Base-by-base conservation (phyloP, 2,888 invertebrate species). In the Aleiodes alternator region DNA sequence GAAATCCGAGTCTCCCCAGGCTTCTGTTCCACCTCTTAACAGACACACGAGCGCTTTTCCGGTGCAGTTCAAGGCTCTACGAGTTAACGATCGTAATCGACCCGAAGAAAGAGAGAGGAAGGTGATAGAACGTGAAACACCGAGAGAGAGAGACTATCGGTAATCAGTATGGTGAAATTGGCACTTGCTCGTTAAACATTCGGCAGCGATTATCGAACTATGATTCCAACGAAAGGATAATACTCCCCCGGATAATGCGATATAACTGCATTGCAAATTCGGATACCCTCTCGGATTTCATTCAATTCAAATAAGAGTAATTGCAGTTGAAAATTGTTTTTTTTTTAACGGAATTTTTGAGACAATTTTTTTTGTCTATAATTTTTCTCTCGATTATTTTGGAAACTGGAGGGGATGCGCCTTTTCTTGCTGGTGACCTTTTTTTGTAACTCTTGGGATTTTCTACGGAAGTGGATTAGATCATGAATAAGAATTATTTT, bases 61-160 rank as follows among this genome's bases (percentile, higher is more conserved):
- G 38, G 38, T 64, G 48, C 64, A 64, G 64, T 64, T 64, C 64
- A 64, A 64, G 64, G 64, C 43, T 64, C 64, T 23, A 48, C 64
- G 64, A 64, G 64, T 64, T 64, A 64, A 64, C 64, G 64, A 64
- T 64, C 64, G 64, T 64, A 64, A 64, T 64, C 64, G 43, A 64
- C 64, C 59, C 59, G 59, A 59, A 48, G 50, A 29, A 69, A 64
- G 71, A 50, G 70, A 16, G 64, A n/a, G 51, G 5, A 50, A 34
- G 69, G 48, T 68, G 61, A 7, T 14, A 7, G 34, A 56, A 64
- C 69, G 68, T 66, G 43, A 66, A 73, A 43, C 64, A 64, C 69
- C 29, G 50, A 57, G 61, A 69, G 50, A 34, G 53, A 16, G 34
- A 23, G 59, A 64, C 59, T 68, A 72, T 68, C 72, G 59, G 48